Evolutionary conservation across 2,113 vertebrate genomes (phyloP).

Genomic region (Melanostigma gelatinosum): DNA sequence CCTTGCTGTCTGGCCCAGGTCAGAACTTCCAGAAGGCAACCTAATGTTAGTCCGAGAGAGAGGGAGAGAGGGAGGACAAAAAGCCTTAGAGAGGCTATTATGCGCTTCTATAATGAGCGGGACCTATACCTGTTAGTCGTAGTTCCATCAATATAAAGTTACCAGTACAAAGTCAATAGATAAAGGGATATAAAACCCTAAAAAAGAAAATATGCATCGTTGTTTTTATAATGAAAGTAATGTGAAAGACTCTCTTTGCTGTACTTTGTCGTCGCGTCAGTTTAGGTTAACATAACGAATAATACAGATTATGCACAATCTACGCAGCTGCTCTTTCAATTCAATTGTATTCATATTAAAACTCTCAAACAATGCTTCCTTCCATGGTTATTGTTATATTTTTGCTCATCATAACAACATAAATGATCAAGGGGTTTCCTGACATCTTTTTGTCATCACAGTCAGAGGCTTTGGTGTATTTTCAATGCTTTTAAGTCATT

Average conservation of each 20-base stretch:
- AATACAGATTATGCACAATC: background rate
- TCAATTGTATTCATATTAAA: background rate
- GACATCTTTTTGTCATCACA: background rate
- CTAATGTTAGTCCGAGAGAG: conserved; percentile 60
- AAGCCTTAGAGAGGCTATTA: conserved; percentile 19
- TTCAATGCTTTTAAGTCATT: background rate
- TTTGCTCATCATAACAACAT: background rate
- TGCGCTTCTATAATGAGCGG: conserved; percentile 25
- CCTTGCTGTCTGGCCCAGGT: conserved; percentile 78
- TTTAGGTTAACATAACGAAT: background rate
- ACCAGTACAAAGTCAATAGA: background rate
- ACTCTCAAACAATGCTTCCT: background rate
- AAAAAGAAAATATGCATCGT: background rate
- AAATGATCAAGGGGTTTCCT: background rate
- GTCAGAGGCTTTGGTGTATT: background rate
- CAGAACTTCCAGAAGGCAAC: conserved; percentile 81
- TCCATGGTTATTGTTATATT: background rate
- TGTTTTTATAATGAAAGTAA: background rate
- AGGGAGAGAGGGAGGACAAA: background rate
- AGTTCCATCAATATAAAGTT: conserved; percentile 8
- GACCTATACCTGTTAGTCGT: background rate
- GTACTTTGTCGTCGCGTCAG: too few relatives aligned
- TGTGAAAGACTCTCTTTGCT: background rate
- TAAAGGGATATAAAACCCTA: background rate
- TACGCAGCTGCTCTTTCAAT: background rate